These are phyloP conservation scores for Ceratitis capitata DNA, from an alignment of 1,140 invertebrate genomes.

Conservation along the genomic window DNA sequence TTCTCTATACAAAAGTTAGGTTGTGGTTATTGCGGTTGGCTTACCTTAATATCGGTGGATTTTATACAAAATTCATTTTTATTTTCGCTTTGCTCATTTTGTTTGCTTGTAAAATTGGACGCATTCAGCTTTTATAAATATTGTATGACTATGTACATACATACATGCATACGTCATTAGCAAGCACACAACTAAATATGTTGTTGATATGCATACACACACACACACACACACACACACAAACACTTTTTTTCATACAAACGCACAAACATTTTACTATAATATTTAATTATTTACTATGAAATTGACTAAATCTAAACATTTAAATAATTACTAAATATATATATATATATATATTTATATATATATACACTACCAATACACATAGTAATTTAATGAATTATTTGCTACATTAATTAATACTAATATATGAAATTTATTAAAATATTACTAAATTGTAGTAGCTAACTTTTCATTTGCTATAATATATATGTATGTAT, in stretches of 20 bases:
- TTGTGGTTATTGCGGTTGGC: neutral
- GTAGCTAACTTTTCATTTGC: neutral
- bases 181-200: neutral
- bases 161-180: neutral
- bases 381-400: neutral
- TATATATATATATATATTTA: neutral
- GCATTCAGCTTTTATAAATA: neutral
- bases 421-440: neutral
- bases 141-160: neutral
- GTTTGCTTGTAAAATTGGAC: no score
- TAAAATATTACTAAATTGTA: neutral
- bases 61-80: neutral
- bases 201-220: no score
- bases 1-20: neutral
- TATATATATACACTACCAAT: no score
- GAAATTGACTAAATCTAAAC: neutral
- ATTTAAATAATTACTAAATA: neutral
- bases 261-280: neutral
- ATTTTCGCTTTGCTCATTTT: neutral
- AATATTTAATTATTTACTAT: neutral
- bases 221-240: neutral
- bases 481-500: neutral
- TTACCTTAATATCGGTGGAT: neutral
- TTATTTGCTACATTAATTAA: neutral
- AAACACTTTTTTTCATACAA: neutral